phyloP scores from a whole-genome alignment of 2,113 vertebrate species.

The Hipposideros armiger region DNA sequence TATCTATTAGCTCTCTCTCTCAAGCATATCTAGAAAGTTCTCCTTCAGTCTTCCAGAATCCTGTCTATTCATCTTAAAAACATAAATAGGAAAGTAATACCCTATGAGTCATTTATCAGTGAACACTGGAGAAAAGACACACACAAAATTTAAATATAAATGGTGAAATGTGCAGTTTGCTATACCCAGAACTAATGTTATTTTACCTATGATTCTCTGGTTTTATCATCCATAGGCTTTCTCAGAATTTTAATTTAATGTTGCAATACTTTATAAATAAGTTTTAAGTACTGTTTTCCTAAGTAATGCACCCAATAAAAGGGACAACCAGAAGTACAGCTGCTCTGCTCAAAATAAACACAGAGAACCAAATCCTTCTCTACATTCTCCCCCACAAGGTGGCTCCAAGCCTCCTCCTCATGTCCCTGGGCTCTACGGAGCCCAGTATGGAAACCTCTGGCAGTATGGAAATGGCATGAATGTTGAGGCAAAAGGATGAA shows the following conservation, averaged over 20 bases:
- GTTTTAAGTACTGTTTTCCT: not conserved
- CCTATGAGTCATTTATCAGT: not conserved
- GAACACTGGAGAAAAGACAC: not conserved
- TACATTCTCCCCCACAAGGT: fast-evolving
- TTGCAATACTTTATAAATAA: not conserved
- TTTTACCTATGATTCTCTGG: not conserved
- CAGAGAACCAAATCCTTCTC: not conserved
- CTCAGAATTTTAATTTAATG: not conserved
- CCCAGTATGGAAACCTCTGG: not conserved
- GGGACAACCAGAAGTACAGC: not conserved
- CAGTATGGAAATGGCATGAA: not conserved
- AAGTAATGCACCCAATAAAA: not conserved
- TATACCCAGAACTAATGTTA: not conserved
- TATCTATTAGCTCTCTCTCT: not conserved
- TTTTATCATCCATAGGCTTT: not conserved
- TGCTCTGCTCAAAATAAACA: not conserved
- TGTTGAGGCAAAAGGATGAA: too few species aligned
- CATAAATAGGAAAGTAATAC: not conserved
- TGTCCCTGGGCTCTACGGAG: not conserved
- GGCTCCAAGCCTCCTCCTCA: too few species aligned
- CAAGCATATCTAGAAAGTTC: not conserved
- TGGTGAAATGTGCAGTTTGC: not conserved
- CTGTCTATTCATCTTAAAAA: not conserved
- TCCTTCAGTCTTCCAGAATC: not conserved
- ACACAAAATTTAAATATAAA: not conserved